Evolutionary conservation across 1,140 invertebrate species (phyloP), one percentile per base, ranked within the genome.

Genomic region (Macrobrachium rosenbergii): DNA sequence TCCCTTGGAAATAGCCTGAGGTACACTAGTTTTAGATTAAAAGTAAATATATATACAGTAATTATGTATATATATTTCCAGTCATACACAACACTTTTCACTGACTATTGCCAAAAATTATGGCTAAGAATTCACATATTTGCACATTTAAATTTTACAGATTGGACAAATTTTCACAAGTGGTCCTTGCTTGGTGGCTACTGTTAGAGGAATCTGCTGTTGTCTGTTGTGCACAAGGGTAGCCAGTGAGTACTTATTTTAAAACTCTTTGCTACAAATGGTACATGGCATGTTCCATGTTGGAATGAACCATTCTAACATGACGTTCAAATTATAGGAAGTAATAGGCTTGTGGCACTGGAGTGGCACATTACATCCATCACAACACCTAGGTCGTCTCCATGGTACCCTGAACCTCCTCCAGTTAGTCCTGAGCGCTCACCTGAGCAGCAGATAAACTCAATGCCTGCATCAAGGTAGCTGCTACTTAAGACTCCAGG

Each of bases 331-430:
- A 73, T 90, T 90, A 73, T 90, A 90, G 43, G 89, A 90, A 14
- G 89, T 90, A 63, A 90, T 90, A 19, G 89, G 87, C 52, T 90
- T 90, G 58, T 90, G 86, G 76, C 89, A 90, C 72, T 89, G n/a
- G 89, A 8, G 89, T n/a, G 89, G 63, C 43, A 90, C 89, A 76
- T 90, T n/a, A n/a, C n/a, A 90, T 11, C 89, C 89, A 59, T 90
- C 89, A 37, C 81, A 23, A 78, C 85, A 45, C 64, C 77, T 10
- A 87, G 85, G 85, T 10, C 85, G 67, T 59, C 85, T 28, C 85
- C 85, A 87, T 5, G 86, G 86, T 63, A 82, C 80, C 19, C 80
- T 12, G 19, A 23, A 37, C 28, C 77, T 17, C 76, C 64, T 23
- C 59, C 37, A 5, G 67, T 63, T 45, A 60, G 75, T 43, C 21